Base-by-base conservation (phyloP, 2,888 invertebrate species). In the Drosophila borborema region DNA sequence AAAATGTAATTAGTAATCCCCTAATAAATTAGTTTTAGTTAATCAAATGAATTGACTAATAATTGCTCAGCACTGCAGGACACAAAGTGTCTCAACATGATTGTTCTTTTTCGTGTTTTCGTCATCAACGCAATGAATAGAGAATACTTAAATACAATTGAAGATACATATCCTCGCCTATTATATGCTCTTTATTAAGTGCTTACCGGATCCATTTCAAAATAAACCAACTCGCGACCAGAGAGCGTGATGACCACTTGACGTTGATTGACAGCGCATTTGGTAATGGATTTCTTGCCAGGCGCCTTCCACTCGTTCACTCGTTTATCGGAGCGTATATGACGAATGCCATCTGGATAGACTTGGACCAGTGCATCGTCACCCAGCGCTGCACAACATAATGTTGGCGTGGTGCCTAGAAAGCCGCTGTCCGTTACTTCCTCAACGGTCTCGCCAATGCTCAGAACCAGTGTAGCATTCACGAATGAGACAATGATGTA, bases 401-500 rank as follows among this genome's bases (percentile, higher is more conserved):
- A 94, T 0, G 99, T 99, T 0, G 99, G 99, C 0, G 99, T 99
- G 0, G 99, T 99, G 71, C 99, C 99, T 90, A 99, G 94, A 93
- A 99, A 99, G 51, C 99, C 99, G 74, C 99, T 99, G 93, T 99
- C 99, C 0, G 99, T 99, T 31, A 99, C 99, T 96, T 99, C 99
- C 94, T 99, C 99, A n/a, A 99, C 99, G 16, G 99, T 99, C 94
- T 99, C 99, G 83, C 99, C 99, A 92, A 99, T 99, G 88, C 99
- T 99, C 90, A 99, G 95, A 79, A 99, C 99, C 91, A 99, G 95
- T 18, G 99, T 99, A 85, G 99, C 99, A 89, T 95, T 95, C 77
- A 99, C 97, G 96, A 99, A 99, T 59, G 99, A 99, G 90, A 99
- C 99, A 93, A 99, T 98, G 95, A 99, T 99, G 95, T 99, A 99